These are phyloP conservation scores for Dipodomys ordii DNA, from an alignment of 2,113 vertebrate species.

Conservation along the genomic window DNA sequence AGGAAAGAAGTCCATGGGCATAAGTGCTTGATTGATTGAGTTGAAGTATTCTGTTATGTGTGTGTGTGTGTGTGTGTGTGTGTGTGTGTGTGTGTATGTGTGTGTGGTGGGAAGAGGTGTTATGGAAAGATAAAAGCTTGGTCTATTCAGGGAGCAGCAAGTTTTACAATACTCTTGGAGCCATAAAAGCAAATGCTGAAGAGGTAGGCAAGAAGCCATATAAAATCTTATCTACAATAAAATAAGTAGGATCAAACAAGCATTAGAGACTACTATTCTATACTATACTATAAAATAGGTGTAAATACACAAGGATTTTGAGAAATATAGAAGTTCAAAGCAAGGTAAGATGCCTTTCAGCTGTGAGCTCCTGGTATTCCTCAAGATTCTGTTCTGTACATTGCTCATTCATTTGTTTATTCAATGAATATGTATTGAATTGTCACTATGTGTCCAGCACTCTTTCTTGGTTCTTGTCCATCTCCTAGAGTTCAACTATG, in stretches of 20 bases:
- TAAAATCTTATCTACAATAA: slow-evolving; percentile 30
- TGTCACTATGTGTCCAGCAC: neutral
- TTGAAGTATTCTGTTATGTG: neutral
- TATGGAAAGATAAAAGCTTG: neutral
- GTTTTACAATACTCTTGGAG: slow-evolving; percentile 32
- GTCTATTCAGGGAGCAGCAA: neutral
- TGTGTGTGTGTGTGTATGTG: too few relatives aligned
- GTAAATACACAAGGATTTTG: slow-evolving; percentile 19
- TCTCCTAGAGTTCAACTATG: slow-evolving; percentile 21
- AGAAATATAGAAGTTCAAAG: neutral
- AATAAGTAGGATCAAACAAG: slow-evolving; percentile 28
- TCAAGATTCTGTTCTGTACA: slow-evolving; percentile 26
- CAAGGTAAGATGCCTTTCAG: slow-evolving; percentile 13
- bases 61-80: too few relatives aligned
- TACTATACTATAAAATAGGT: neutral
- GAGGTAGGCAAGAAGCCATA: neutral
- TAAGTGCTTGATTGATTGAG: slow-evolving; percentile 6
- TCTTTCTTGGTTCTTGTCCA: neutral
- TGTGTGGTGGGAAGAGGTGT: neutral
- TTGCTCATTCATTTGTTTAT: neutral
- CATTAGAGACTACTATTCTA: neutral
- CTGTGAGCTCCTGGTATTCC: neutral
- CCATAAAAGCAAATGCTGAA: slow-evolving; percentile 34
- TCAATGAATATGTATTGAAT: slow-evolving; percentile 19
- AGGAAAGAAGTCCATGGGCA: neutral